Conservation (phyloP, 1,140 invertebrate species). For the Polyergus mexicanus region DNA sequence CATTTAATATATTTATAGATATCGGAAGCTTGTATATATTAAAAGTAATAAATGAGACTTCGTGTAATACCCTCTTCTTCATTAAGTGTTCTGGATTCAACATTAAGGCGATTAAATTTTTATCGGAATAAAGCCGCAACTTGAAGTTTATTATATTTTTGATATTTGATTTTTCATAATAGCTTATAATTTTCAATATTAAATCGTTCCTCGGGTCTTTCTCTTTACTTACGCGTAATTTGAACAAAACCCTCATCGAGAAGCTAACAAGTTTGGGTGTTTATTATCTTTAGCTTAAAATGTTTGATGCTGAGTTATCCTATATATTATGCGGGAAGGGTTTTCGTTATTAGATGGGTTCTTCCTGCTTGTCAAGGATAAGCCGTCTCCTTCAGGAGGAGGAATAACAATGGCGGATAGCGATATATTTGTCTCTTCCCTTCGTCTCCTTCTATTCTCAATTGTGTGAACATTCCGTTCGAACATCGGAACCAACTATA, state of each 20-base stretch:
- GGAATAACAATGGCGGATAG: conserved; percentile 35
- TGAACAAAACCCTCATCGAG: neutral
- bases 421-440: neutral
- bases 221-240: neutral
- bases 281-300: neutral
- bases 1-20: neutral
- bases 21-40: neutral
- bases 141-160: neutral
- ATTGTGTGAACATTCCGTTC: conserved; percentile 48
- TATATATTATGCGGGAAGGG: neutral
- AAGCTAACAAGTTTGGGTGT: neutral
- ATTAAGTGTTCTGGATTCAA: neutral
- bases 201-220: neutral
- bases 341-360: conserved; percentile 18
- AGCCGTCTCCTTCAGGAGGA: conserved; percentile 6
- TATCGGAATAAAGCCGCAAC: neutral
- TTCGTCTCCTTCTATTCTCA: neutral
- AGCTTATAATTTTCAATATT: neutral
- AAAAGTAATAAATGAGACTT: neutral
- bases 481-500: conserved; percentile 64
- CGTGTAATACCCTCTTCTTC: neutral
- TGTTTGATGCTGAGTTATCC: neutral
- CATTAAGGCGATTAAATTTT: neutral
- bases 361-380: conserved; percentile 4
- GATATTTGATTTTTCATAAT: neutral